These are phyloP conservation scores for Monopis laevigella DNA, from an alignment of 2,888 invertebrate species.

Conservation along the genomic window DNA sequence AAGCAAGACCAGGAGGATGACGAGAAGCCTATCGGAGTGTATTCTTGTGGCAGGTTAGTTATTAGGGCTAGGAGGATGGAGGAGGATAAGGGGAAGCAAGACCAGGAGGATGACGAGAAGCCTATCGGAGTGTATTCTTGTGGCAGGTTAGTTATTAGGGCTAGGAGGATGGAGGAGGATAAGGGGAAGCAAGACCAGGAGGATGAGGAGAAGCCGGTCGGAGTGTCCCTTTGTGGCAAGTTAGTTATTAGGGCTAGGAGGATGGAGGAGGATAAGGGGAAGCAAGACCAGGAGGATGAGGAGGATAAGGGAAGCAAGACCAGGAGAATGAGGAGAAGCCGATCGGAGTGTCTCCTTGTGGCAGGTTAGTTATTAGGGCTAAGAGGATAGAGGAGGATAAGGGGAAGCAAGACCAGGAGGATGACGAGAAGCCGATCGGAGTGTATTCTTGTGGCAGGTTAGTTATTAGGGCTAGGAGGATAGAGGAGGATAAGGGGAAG, in stretches of 20 bases:
- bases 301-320: constrained; percentile 64
- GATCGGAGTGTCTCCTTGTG: constrained; percentile 92
- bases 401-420: too few relatives aligned
- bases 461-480: too few relatives aligned
- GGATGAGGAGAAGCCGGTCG: constrained; percentile 92
- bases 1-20: constrained; percentile 80
- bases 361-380: constrained; percentile 74
- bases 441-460: too few relatives aligned
- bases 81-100: too few relatives aligned
- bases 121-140: too few relatives aligned
- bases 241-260: too few relatives aligned
- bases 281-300: constrained; percentile 55
- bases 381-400: too few relatives aligned
- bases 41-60: constrained; percentile 85
- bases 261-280: too few relatives aligned
- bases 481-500: constrained; percentile 58
- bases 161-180: constrained; percentile 45
- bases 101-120: too few relatives aligned
- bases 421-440: too few relatives aligned
- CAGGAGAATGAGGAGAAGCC: constrained; percentile 89
- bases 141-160: too few relatives aligned
- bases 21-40: constrained; percentile 91
- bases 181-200: constrained; percentile 71
- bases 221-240: constrained; percentile 92
- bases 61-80: too few relatives aligned